Evolutionary conservation across 2,113 vertebrate species (phyloP), one percentile per base, ranked within the genome.

Genomic region (Hystrix cristata): DNA sequence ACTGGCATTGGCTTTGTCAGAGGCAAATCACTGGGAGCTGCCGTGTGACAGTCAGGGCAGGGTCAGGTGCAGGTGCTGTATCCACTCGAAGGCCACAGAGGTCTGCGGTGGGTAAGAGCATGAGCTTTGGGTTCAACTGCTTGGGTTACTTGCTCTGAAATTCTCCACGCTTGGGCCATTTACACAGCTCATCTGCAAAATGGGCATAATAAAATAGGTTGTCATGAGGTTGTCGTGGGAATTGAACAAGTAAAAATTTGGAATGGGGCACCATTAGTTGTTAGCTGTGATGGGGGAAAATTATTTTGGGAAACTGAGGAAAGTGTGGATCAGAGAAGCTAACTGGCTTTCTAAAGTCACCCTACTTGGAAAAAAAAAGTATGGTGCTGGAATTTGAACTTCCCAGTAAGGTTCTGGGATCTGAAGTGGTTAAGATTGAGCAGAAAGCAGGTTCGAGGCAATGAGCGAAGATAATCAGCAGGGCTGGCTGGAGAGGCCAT

Each of bases 291-390:
- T 23, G 62, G 60, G 27, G 18, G 76, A 96, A 91, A 64, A 59
- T 59, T 93, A 74, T 64, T 91, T 93, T 85, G 59, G 48, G 64
- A 91, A 60, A 53, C 9, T n/a, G n/a, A 90, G 27, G 31, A 74
- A 92, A 94, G 38, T 31, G 65, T 18, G 64, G 21, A 13, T 85
- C 34, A 53, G 25, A 94, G 29, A 79, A 53, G 76, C 48, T 55
- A 79, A 34, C 76, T 55, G 29, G 29, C 29, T 76, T 87, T 57
- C 53, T 31, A 21, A 90, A 86, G 64, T 81, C 80, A 86, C 18
- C 34, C 1, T 55, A 53, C 55, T 89, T 79, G 48, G 62, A 60
- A 62, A 76, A 71, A 59, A 55, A 59, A 53, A 34, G 2, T 0
- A 86, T 87, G 5, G 5, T 90, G 7, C 59, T 67, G 8, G 10